Evolutionary conservation across 2,113 vertebrate genomes (phyloP), one percentile per base, ranked within the genome.

Genomic region (Chaenogobius annularis): DNA sequence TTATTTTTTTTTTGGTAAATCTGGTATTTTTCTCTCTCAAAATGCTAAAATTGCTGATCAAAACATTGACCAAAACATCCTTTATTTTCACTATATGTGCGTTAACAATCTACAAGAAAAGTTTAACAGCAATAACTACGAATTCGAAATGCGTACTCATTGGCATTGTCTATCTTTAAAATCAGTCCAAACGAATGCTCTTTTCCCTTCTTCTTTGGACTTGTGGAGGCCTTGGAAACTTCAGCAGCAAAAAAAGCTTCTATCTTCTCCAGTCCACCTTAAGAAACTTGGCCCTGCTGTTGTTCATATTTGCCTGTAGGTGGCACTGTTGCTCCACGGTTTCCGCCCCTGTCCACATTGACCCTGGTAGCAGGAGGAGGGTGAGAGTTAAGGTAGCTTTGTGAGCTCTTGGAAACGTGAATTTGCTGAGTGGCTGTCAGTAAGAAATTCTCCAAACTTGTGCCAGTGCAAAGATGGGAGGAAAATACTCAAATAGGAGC

Each of bases 351-450:
- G 68, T 54, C 4, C 10, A 37, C 47, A 2, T 19, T 3, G 3
- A 3, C 37, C 9, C 44, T 19, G 6, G 61, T 31, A 46, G 67
- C 47, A 55, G 80, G 75, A 83, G 88, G 81, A 75, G 87, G 75
- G 72, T 69, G 80, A 19, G 40, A 58, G 81, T 76, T 92, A 93
- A 93, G 93, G 93, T 92, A 92, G 88, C 92, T 71, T 68, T 55
- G 0, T 31, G 56, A 61, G 37, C 43, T 14, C 80, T 84, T 3
- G 64, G n/a, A 65, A 31, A 0, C 20, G 65, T 78, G 54, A 72
- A 37, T 15, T 67, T 55, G 20, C 17, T 66, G 56, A 68, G 15
- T 19, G 9, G 20, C 14, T 69, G 37, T 71, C 23, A 43, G 0
- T 47, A 19, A 64, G 26, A 17, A 69, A 17, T 22, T 8, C 62